Conservation (phyloP, 2,797 vertebrate species). For the Sitta carolinensis region DNA sequence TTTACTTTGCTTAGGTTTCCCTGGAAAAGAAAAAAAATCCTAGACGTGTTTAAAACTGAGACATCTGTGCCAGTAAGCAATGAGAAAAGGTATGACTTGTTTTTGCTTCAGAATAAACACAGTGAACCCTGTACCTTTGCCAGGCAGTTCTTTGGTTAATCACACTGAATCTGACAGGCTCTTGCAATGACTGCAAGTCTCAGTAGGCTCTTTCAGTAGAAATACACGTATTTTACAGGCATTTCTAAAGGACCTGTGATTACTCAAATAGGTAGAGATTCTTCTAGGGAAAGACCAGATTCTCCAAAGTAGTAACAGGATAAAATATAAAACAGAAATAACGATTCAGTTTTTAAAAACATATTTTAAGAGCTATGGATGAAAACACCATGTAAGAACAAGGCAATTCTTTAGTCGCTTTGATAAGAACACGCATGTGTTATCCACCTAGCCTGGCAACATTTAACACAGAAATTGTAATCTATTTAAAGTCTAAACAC, state of each 20-base stretch:
- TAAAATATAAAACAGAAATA: neutral
- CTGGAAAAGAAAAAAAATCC: neutral
- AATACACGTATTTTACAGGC: neutral
- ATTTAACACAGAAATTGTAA: neutral
- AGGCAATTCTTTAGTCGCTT: neutral
- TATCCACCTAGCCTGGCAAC: neutral
- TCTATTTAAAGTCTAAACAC: neutral
- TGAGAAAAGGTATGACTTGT: constrained; percentile 19
- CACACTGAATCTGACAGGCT: neutral
- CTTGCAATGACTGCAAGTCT: neutral
- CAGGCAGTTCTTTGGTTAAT: neutral
- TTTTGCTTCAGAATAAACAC: neutral
- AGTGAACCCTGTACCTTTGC: neutral
- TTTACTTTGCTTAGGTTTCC: neutral
- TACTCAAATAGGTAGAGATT: neutral
- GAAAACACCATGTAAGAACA: neutral
- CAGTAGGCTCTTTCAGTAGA: neutral
- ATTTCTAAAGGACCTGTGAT: neutral
- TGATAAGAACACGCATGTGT: neutral
- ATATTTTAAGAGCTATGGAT: neutral
- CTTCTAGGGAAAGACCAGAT: neutral
- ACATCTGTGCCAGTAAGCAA: neutral
- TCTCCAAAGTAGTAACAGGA: neutral
- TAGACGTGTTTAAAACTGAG: neutral
- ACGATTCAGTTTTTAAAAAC: rapidly evolving